Evolutionary conservation across 1,140 invertebrate genomes (phyloP).

Genomic region (Periplaneta americana): DNA sequence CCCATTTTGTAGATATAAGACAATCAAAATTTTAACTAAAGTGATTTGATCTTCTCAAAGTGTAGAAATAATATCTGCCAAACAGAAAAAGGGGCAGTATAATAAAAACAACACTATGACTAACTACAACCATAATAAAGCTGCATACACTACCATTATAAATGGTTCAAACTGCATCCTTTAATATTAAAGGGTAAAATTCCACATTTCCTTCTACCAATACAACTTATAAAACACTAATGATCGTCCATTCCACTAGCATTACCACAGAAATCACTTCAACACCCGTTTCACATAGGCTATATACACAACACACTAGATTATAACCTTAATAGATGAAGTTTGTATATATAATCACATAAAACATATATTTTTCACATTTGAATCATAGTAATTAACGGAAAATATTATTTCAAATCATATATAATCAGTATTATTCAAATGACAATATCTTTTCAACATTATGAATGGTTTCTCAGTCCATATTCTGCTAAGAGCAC

Average conservation of each 20-base stretch:
- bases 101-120: neutral
- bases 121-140: neutral
- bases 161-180: neutral
- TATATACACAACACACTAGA: neutral
- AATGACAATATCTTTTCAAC: neutral
- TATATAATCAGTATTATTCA: neutral
- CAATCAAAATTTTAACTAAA: neutral
- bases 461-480: neutral
- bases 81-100: neutral
- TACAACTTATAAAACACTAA: neutral
- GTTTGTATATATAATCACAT: neutral
- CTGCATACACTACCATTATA: too few species aligned
- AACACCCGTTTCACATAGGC: neutral
- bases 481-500: too few species aligned
- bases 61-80: neutral
- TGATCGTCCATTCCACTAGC: neutral
- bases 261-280: neutral
- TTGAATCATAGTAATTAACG: neutral
- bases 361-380: neutral
- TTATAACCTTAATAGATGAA: neutral
- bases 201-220: neutral
- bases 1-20: neutral
- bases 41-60: neutral
- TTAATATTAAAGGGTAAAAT: neutral
- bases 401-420: neutral